Base-by-base conservation (phyloP, 2,888 invertebrate species). In the Toxonevra muliebris region DNA sequence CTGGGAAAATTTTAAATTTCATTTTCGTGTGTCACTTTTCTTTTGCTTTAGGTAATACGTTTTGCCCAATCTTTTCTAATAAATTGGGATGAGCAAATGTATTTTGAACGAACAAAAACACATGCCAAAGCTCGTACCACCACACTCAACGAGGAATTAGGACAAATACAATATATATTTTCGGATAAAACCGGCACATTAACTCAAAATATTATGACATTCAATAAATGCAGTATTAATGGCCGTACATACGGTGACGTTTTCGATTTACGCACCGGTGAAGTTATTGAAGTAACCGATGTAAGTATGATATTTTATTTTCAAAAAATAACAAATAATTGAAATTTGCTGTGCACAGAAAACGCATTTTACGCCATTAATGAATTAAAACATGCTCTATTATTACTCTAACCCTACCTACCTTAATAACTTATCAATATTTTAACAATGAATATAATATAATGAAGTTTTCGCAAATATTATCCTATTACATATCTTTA, bases 141-240 rank as follows among this genome's bases (percentile, higher is more conserved):
- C 41, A 98, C 98, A 42, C 89, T 99, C 67, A 99, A 99, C 85
- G 99, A 99, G 86, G 99, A 98, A 87, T 89, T 98, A 75, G 97
- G 98, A 76, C 97, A 98, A 88, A 98, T 99, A 80, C 97, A 99
- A 86, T 99, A 99, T 87, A 94, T 99, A 83, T 99, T 99, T 88
- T 97, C 97, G 61, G 99, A 99, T 86, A 99, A 99, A 88, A 99
- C 99, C 71, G 99, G 99, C 78, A 99, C 99, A 13, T 88, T 99
- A 68, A 99, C 99, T 41, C 97, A 98, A 88, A 99, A 99, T 86
- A 97, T 99, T 77, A 99, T 99, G 99, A 96, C 97, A 66, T 99
- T 99, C 86, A 98, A 98, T 87, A 98, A 98, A 87, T 98, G 98
- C 86, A 96, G 98, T 72, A 96, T 99, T 76, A 93, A 92, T 75